A percentile compares a stretch with the other conserved stretches of the same genome.
phyloP scores from a whole-genome alignment of 2,113 vertebrate species.

The Australoheros scitulus region DNA sequence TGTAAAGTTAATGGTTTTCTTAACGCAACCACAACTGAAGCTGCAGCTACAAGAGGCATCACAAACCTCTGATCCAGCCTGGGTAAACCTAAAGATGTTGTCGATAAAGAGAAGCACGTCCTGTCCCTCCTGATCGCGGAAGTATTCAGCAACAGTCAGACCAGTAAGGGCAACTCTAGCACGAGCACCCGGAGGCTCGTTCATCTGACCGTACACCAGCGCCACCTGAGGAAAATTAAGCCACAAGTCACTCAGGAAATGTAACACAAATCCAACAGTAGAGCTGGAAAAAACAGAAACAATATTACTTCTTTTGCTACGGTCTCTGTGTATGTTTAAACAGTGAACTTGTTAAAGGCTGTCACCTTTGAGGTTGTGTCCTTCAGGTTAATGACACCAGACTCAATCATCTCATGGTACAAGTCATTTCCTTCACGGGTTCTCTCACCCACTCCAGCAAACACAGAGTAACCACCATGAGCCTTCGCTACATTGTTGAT shows the following conservation, averaged over 20 bases:
- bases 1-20: neutral
- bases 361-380: conserved; percentile 95
- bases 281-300: neutral
- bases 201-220: conserved; percentile 98
- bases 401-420: conserved; percentile 99
- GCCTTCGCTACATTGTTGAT: conserved; percentile 99
- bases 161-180: conserved; percentile 95
- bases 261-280: neutral
- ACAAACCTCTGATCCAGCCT: conserved; percentile 95
- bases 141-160: conserved; percentile 95
- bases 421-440: conserved; percentile 97
- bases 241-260: neutral
- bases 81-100: conserved; percentile 99
- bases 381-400: conserved; percentile 98
- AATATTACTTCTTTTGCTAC: neutral
- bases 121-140: conserved; percentile 99
- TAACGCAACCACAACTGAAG: conserved; percentile 62
- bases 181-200: conserved; percentile 95
- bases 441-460: conserved; percentile 95
- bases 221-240: conserved; percentile 84
- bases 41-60: conserved; percentile 59
- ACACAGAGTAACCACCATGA: conserved; percentile 97
- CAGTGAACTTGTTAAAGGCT: neutral
- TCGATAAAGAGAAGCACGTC: conserved; percentile 98
- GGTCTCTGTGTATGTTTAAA: neutral